Conservation (phyloP, 2,888 invertebrate species). For the Ormia ochracea region DNA sequence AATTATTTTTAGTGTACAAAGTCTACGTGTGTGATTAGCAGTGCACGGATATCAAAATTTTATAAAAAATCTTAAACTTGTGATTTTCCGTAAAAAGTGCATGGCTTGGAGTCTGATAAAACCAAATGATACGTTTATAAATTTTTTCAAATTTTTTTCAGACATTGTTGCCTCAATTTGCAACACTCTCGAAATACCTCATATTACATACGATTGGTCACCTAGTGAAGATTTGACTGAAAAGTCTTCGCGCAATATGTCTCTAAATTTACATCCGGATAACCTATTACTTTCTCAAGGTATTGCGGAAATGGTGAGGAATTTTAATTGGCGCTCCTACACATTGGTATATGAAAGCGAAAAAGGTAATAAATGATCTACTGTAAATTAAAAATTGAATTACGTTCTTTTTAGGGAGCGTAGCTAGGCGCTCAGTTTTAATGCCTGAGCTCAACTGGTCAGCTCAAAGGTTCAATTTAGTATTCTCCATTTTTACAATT, state of each 20-base stretch:
- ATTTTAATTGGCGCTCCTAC: slow-evolving; percentile 87
- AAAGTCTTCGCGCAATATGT: slow-evolving; percentile 78
- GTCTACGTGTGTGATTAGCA: no score
- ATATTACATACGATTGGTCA: slow-evolving; percentile 81
- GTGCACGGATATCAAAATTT: no score
- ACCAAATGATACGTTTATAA: background rate
- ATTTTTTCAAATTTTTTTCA: no score
- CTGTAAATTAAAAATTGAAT: no score
- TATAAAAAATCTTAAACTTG: no score
- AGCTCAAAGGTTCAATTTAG: no score
- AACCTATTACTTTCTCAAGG: slow-evolving; percentile 82
- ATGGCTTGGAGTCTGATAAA: background rate
- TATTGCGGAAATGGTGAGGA: slow-evolving; percentile 84
- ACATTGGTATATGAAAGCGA: slow-evolving; percentile 90
- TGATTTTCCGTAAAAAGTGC: background rate
- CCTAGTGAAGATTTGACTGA: slow-evolving; percentile 76
- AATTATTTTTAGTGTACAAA: no score
- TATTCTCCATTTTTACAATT: no score
- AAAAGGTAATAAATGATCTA: slow-evolving; percentile 79
- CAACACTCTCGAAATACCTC: slow-evolving; percentile 81
- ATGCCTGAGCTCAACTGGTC: no score
- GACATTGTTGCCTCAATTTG: slow-evolving; percentile 79
- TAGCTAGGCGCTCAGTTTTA: no score
- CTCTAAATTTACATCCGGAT: slow-evolving; percentile 85
- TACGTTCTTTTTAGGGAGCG: no score